phyloP scores from a whole-genome alignment of 2,797 vertebrate genomes.

The Bovichtus diacanthus region DNA sequence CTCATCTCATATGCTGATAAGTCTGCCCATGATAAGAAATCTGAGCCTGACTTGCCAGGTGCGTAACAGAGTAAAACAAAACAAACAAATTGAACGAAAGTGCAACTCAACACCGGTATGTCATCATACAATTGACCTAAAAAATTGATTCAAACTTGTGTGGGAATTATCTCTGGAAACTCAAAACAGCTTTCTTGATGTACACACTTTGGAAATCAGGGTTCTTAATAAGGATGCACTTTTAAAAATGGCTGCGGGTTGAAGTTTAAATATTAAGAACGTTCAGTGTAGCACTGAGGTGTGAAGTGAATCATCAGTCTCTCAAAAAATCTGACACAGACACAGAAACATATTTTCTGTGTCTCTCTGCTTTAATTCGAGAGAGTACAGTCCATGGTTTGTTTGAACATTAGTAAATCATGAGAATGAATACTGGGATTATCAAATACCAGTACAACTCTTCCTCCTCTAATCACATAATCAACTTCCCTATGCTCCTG shows the following conservation, averaged over 20 bases:
- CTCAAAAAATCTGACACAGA: background rate
- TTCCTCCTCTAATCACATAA: constrained; percentile 70
- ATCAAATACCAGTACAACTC: constrained; percentile 29
- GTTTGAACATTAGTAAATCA: constrained; percentile 16
- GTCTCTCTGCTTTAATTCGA: background rate
- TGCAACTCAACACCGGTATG: background rate
- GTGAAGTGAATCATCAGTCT: background rate
- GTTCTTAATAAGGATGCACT: background rate
- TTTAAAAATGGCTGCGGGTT: background rate
- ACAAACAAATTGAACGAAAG: too few species aligned
- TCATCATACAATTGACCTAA: background rate
- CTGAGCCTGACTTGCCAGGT: background rate
- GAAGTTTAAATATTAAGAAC: background rate
- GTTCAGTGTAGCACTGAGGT: background rate
- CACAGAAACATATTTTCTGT: background rate
- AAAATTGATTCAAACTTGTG: background rate
- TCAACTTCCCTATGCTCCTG: constrained; percentile 58
- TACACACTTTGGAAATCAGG: background rate
- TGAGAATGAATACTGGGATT: constrained; percentile 9
- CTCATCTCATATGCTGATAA: background rate
- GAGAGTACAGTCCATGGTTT: background rate
- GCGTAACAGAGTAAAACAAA: too few species aligned
- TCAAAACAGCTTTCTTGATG: background rate
- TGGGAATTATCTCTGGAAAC: background rate
- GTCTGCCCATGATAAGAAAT: background rate